phyloP scores from a whole-genome alignment of 2,797 vertebrate species.

The Limnodromus scolopaceus region DNA sequence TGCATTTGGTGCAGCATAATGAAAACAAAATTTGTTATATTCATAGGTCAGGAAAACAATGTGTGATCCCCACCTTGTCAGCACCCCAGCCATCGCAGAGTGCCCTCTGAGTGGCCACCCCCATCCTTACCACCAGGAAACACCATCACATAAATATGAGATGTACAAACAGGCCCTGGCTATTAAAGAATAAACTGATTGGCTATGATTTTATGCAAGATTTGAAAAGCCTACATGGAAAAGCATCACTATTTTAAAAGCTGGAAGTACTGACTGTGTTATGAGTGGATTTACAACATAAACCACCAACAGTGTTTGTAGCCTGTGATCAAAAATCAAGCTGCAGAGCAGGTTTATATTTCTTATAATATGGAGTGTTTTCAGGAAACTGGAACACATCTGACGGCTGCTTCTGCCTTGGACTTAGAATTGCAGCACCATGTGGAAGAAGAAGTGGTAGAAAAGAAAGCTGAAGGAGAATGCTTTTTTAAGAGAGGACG shows the following conservation, averaged over 20 bases:
- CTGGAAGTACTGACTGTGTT: not conserved
- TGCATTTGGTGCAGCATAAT: not conserved
- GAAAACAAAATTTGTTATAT: not conserved
- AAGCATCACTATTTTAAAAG: not conserved
- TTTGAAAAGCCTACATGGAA: not conserved
- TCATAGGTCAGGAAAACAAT: not conserved
- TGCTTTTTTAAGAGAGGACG: not conserved
- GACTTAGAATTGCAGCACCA: accelerated
- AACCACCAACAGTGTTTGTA: not conserved
- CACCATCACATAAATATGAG: too few species aligned
- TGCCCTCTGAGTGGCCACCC: not conserved
- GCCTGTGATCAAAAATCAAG: not conserved
- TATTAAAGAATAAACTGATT: not conserved
- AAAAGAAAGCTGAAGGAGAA: not conserved
- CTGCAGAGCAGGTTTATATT: not conserved
- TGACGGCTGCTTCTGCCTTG: not conserved
- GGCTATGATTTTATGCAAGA: not conserved
- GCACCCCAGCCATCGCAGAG: not conserved
- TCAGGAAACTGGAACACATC: not conserved
- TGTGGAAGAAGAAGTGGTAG: not conserved
- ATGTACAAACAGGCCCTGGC: not conserved
- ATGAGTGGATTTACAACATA: not conserved
- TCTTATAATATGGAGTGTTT: not conserved
- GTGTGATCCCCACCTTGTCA: not conserved
- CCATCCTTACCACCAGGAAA: not conserved